Conservation (phyloP, 2,797 vertebrate species). For the Synaphobranchus kaupii region DNA sequence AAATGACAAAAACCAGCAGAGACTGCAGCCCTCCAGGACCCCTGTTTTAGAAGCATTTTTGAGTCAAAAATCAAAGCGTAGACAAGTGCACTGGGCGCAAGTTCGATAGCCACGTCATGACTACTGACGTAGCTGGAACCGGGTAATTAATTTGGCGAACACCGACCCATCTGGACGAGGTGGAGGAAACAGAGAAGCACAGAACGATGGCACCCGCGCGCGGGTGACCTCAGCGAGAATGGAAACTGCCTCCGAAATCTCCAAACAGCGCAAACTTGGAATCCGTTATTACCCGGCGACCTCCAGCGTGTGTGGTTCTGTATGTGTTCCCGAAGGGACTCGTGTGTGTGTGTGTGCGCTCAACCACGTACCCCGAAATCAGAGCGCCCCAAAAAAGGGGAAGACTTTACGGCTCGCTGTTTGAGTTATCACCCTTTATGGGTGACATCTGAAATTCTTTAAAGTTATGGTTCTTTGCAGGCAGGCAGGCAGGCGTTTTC, state of each 20-base stretch:
- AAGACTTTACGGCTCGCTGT: constrained; percentile 34
- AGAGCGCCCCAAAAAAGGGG: background rate
- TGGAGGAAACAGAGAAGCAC: background rate
- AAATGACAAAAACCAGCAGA: too few relatives aligned
- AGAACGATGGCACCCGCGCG: constrained; percentile 14
- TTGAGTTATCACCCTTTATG: constrained; percentile 25
- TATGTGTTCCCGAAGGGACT: constrained; percentile 3
- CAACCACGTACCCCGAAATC: background rate
- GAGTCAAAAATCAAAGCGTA: background rate
- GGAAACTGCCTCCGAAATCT: background rate
- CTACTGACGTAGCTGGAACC: background rate
- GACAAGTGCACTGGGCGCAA: background rate
- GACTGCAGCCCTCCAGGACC: too few relatives aligned
- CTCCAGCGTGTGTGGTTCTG: constrained; percentile 8
- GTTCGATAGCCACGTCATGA: background rate
- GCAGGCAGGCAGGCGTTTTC: constrained; percentile 20
- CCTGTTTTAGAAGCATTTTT: background rate
- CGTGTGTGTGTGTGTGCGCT: background rate
- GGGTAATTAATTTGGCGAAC: background rate
- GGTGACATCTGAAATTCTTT: constrained; percentile 26
- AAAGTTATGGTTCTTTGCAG: constrained; percentile 33
- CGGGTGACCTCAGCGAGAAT: background rate
- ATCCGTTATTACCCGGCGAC: constrained; percentile 17
- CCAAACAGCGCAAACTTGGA: background rate
- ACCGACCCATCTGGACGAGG: background rate